phyloP scores from a whole-genome alignment of 2,797 vertebrate species.

The Acanthornis magna region DNA sequence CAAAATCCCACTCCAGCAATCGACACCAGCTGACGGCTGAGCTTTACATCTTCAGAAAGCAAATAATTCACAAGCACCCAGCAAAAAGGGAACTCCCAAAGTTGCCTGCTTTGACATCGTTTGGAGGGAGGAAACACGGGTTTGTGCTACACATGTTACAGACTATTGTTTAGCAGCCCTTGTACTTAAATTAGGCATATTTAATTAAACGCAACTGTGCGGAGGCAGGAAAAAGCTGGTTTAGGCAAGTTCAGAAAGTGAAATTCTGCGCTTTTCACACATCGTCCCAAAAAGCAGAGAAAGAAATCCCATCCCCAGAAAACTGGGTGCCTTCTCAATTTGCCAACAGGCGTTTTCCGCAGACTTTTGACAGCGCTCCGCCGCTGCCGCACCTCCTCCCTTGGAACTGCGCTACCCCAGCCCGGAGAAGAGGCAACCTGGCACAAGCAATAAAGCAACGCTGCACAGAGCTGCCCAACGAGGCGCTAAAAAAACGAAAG shows the following conservation, averaged over 20 bases:
- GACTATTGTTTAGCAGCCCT: slow-evolving; percentile 58
- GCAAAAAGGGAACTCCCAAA: slow-evolving; percentile 18
- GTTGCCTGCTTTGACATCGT: slow-evolving; percentile 18
- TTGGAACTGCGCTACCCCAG: not conserved
- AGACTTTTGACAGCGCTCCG: not conserved
- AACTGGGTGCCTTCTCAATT: not conserved
- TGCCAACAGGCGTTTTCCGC: not conserved
- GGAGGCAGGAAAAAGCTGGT: slow-evolving; percentile 74
- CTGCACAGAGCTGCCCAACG: fast-evolving
- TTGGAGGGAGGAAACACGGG: not conserved
- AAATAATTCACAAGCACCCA: not conserved
- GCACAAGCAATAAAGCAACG: not conserved
- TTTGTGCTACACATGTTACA: slow-evolving; percentile 37
- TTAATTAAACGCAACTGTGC: slow-evolving; percentile 69
- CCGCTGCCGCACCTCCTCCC: not conserved
- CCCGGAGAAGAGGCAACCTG: not conserved
- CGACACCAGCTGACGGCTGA: not conserved
- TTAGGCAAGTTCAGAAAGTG: slow-evolving; percentile 66
- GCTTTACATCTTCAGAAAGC: not conserved
- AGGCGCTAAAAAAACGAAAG: not conserved
- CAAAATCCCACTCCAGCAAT: not conserved
- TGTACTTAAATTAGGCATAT: slow-evolving; percentile 72
- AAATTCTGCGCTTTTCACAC: slow-evolving; percentile 55
- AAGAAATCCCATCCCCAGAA: not conserved
- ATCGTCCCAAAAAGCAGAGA: not conserved